phyloP scores from a whole-genome alignment of 2,113 vertebrate genomes.

The Aix galericulata region DNA sequence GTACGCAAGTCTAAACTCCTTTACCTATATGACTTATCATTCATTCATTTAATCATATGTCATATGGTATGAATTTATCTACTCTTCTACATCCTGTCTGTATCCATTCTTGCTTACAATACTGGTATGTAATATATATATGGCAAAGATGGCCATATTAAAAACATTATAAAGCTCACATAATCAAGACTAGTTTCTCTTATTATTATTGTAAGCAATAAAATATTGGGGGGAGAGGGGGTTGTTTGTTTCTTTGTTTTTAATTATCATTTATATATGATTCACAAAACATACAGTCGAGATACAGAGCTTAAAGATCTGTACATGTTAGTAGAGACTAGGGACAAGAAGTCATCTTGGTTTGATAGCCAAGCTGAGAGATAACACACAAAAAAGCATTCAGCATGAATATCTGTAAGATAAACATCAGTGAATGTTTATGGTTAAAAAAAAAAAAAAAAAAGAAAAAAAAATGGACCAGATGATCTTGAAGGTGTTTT shows the following conservation, averaged over 20 bases:
- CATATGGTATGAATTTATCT: accelerated
- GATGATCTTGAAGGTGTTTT: no score
- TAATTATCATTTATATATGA: neutral
- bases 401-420: neutral
- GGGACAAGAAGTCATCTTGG: neutral
- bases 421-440: neutral
- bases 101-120: neutral
- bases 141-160: neutral
- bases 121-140: neutral
- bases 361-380: neutral
- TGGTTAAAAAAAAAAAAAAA: no score
- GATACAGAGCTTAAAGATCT: neutral
- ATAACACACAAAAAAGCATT: neutral
- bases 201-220: no score
- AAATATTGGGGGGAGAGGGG: no score
- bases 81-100: neutral
- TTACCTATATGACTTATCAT: neutral
- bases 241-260: no score
- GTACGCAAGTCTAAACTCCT: neutral
- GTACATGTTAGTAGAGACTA: neutral
- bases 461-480: no score
- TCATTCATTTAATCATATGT: neutral
- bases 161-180: no score
- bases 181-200: no score
- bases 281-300: neutral